Evolutionary conservation across 2,888 invertebrate species (phyloP).

Genomic region (Rhagonycha lutea): DNA sequence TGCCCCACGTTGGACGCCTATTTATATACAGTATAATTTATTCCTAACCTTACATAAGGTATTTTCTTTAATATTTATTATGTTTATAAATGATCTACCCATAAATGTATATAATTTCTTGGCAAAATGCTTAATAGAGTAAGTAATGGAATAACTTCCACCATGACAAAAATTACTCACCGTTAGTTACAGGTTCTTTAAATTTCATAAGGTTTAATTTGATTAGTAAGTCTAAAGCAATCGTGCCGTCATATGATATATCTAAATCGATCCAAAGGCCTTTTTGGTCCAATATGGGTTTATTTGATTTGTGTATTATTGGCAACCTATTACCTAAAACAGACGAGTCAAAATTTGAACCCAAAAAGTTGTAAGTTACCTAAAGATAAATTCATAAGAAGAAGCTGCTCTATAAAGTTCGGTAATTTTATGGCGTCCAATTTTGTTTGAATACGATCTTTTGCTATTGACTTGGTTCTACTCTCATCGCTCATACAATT

Average conservation of each 20-base stretch:
- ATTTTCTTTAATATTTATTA: too few species aligned
- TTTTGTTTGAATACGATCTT: slow-evolving; percentile 83
- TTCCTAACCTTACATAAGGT: too few species aligned
- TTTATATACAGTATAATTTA: too few species aligned
- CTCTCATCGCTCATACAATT: slow-evolving; percentile 78
- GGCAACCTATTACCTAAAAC: slow-evolving; percentile 61
- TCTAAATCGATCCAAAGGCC: slow-evolving; percentile 91
- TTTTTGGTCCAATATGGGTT: slow-evolving; percentile 75
- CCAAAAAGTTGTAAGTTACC: slow-evolving; percentile 53
- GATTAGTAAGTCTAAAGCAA: slow-evolving; percentile 83
- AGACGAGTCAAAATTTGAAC: background rate
- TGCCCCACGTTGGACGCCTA: too few species aligned
- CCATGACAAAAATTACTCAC: background rate
- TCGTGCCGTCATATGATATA: slow-evolving; percentile 76
- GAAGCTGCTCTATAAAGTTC: slow-evolving; percentile 83
- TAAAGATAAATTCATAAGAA: slow-evolving; percentile 75
- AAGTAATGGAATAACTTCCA: too few species aligned
- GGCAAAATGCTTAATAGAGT: too few species aligned
- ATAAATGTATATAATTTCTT: too few species aligned
- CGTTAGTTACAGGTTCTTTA: slow-evolving; percentile 46
- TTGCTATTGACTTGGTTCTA: slow-evolving; percentile 69
- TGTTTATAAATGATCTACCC: too few species aligned
- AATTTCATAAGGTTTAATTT: slow-evolving; percentile 83
- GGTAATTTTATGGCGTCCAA: slow-evolving; percentile 84
- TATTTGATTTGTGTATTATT: slow-evolving; percentile 63